phyloP scores from a whole-genome alignment of 2,113 vertebrate species.

The Chaetorhynchus papuensis region DNA sequence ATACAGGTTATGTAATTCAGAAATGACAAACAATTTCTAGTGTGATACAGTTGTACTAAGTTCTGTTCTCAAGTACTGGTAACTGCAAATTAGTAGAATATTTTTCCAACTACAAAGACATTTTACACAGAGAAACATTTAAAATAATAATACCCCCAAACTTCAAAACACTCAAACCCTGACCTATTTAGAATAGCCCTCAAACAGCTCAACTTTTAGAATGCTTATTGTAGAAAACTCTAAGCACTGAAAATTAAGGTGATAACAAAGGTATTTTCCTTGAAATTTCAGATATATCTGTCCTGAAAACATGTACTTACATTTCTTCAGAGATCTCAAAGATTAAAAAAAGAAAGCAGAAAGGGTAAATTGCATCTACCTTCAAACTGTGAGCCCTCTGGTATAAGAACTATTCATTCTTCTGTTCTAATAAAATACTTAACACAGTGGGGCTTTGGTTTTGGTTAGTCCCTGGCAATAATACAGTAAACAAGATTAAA shows the following conservation, averaged over 20 bases:
- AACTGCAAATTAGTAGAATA: background rate
- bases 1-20: background rate
- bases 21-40: background rate
- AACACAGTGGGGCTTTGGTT: background rate
- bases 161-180: background rate
- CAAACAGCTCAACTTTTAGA: background rate
- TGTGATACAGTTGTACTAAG: background rate
- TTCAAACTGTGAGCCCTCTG: background rate
- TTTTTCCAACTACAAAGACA: background rate
- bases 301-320: background rate
- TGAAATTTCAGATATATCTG: background rate
- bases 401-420: background rate
- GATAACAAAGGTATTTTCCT: background rate
- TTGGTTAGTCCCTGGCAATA: background rate
- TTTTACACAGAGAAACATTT: background rate
- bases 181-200: background rate
- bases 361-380: background rate
- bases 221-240: background rate
- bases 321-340: background rate
- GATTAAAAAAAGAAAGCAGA: background rate
- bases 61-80: background rate
- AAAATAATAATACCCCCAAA: background rate
- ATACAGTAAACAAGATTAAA: background rate
- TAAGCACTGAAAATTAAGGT: background rate
- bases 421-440: background rate